Evolutionary conservation across 1,140 invertebrate genomes (phyloP), one percentile per base, ranked within the genome.

Genomic region (Heliconius hewitsoni): DNA sequence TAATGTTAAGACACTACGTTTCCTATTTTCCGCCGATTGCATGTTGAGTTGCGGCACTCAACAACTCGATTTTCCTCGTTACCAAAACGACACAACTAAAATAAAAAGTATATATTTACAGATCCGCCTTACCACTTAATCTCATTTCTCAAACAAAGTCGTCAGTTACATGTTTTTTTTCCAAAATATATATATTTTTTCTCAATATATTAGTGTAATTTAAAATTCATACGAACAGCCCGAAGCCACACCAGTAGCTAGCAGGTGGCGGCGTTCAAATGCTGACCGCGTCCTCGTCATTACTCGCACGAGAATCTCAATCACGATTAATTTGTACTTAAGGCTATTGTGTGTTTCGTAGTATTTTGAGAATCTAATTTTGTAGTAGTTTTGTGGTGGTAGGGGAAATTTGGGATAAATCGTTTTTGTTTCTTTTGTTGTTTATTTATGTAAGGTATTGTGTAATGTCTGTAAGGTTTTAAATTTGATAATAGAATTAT

Each of bases 291-390:
- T 73, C 60, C 46, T n/a, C 37, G 70, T 74, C 66, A 81, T 78
- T 78, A 81, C 76, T 18, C 66, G 73, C 80, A 81, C 80, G 80
- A 81, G 76, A 81, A 13, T 73, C 19, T 78, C 76, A 74, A 81
- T 78, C 80, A 78, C 37, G 57, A 74, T 74, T 72, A 72, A 78
- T 81, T 55, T 60, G 73, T 73, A 39, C 27, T 34, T 50, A 19
- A 71, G 37, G 34, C 39, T 76, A 55, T 70, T 70, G 39, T 70
- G 39, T 46, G 60, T 3, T 66, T 16, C 60, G 60, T 66, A 27
- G 60, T 66, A 66, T 66, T 66, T 16, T 4, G 60, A 66, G n/a
- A 66, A 11, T 30, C 27, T 9, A 66, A 66, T 66, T 66, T 27
- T 66, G 27, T 23, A 30, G 60, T 66, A 66, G 60, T 11, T 27